Base-by-base conservation (phyloP, 2,113 vertebrate species). In the Lophochroa leadbeateri region DNA sequence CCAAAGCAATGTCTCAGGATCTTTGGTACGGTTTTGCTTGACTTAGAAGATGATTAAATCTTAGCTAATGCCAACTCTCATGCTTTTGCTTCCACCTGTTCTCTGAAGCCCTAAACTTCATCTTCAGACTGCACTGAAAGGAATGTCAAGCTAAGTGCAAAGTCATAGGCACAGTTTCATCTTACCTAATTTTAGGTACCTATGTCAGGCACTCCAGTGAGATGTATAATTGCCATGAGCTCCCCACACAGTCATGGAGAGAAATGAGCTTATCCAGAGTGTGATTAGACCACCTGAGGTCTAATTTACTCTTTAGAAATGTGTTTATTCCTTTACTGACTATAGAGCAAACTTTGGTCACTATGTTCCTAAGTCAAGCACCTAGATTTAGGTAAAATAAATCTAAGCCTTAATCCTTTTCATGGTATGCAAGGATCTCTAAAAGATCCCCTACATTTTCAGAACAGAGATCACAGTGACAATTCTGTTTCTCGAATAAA, bases 171-270 rank as follows among this genome's bases (percentile, higher is more conserved):
- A 92, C 71, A 91, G 69, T 82, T 95, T 95, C 91, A 81, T 93
- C 46, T 92, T 63, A 41, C 70, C 92, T 94, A 89, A 96, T 94
- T 95, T 95, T 94, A 94, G 88, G 43, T 91, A 92, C 47, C 77
- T 78, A 55, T 92, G 86, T 84, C 77, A 95, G 76, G 69, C 88
- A 70, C 55, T 61, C 37, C 69, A 86, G 15, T 78, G 61, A 60
- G 33, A 94, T 63, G 50, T 55, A 10, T 70, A 83, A 86, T 68
- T 96, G 80, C 86, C 50, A 71, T 68, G 92, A 77, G 82, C 63
- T 94, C 60, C 57, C 37, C 64, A 74, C 27, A 79, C 4, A 81
- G 37, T 82, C 57, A 76, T 15, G 18, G 29, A 61, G 5, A 93
- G 35, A 96, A 92, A 94, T 5, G 8, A 86, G 55, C 50, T 67